These are phyloP conservation scores for Apotomis capreana DNA, from an alignment of 2,888 invertebrate genomes.

Conservation along the genomic window DNA sequence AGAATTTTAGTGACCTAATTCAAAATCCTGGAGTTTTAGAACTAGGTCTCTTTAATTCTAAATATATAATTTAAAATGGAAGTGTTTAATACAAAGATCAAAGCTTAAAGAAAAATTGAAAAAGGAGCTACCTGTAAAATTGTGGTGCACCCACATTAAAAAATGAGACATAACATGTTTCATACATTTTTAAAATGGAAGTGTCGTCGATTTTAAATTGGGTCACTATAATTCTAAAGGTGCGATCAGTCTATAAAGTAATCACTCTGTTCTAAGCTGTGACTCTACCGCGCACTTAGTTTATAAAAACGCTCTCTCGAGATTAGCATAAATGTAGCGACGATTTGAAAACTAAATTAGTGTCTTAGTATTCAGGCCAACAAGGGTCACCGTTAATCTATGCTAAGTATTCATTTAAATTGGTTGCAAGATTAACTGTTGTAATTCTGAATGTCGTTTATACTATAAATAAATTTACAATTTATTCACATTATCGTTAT, in stretches of 20 bases:
- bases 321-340: not conserved
- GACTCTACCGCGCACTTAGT: not conserved
- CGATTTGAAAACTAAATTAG: slow-evolving; percentile 1
- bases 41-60: too few species aligned
- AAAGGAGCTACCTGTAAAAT: too few species aligned
- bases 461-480: not conserved
- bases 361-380: slow-evolving; percentile 2
- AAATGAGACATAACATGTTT: too few species aligned
- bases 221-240: too few species aligned
- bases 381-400: not conserved
- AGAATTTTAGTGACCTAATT: too few species aligned
- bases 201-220: too few species aligned
- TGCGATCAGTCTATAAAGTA: not conserved
- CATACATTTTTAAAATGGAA: too few species aligned
- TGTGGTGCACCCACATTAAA: too few species aligned
- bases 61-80: too few species aligned
- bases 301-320: not conserved
- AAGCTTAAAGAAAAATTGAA: too few species aligned
- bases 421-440: not conserved
- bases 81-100: too few species aligned
- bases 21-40: too few species aligned
- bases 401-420: slow-evolving; percentile 1
- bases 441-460: not conserved
- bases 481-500: not conserved
- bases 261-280: not conserved